Conservation (phyloP, 2,113 vertebrate genomes). For the Sterrhoptilus dennistouni region DNA sequence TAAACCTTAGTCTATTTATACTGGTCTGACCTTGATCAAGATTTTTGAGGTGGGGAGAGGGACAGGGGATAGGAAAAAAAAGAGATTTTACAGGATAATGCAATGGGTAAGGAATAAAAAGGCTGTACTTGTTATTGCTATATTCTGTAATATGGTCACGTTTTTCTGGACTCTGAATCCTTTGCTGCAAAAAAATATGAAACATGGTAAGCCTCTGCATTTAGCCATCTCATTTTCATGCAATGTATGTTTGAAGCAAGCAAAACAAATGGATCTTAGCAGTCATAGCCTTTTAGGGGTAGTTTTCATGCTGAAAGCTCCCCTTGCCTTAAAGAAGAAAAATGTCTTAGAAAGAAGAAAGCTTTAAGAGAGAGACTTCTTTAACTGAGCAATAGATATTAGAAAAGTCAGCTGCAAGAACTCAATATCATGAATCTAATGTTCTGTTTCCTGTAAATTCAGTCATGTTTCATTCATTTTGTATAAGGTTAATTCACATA, state of each 20-base stretch:
- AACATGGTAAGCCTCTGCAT: not conserved
- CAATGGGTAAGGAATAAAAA: not conserved
- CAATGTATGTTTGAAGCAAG: not conserved
- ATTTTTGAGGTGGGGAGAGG: not conserved
- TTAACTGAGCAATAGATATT: not conserved
- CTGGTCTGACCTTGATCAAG: not conserved
- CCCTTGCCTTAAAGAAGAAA: not conserved
- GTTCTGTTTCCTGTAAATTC: not conserved
- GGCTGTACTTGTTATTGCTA: not conserved
- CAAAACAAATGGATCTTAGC: conserved; percentile 7
- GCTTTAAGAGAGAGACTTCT: not conserved
- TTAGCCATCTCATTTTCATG: conserved; percentile 18
- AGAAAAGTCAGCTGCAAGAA: not conserved
- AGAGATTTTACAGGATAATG: not conserved
- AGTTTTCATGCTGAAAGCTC: not conserved
- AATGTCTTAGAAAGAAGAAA: not conserved
- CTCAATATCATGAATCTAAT: not conserved
- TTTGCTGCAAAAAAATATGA: not conserved
- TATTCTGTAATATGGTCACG: not conserved
- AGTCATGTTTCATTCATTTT: not conserved
- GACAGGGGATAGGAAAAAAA: not conserved
- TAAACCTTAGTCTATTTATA: not conserved
- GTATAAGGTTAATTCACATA: not conserved
- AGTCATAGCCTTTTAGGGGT: not conserved
- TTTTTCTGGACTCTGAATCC: not conserved